Base-by-base conservation (phyloP, 2,888 invertebrate genomes). In the Papilio elwesi region DNA sequence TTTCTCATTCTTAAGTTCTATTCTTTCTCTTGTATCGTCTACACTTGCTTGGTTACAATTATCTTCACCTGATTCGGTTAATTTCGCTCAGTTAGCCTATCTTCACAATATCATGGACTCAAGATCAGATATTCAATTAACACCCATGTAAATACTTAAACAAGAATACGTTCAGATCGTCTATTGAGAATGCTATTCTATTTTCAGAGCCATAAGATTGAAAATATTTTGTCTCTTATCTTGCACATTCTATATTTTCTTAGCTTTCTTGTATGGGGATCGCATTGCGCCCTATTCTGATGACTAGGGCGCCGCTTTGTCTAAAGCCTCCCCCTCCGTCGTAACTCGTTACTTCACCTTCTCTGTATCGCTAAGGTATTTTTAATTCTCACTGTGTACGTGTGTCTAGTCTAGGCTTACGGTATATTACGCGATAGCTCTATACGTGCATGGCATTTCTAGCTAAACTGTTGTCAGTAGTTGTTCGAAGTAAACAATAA, bases 381-480 rank as follows among this genome's bases (percentile, higher is more conserved):
- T 83, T 85, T 81, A 85, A 83, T 78, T 79, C 82, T 89, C 90
- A 87, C 89, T 85, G 84, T 89, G 87, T 90, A 91, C 85, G 91
- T 90, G 93, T 92, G 92, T 85, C 86, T 92, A 91, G 89, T 80
- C 82, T 92, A 92, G 91, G 87, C 85, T 83, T 82, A 85, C 83
- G 83, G 85, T 89, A 81, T 87, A 85, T 84, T 83, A 85, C 82
- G 81, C 81, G 82, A 77, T 92, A 92, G 88, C 84, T 85, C 81
- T 88, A 89, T 87, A 89, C 85, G 88, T 90, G 92, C 92, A 91
- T 92, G 92, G 90, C 91, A 88, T 86, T 86, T 88, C 83, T 92
- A 92, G 92, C 87, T 88, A 87, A 89, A 88, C 85, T 89, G 91
- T 92, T 92, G 91, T 91, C 90, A 85, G 92, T 92, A 91, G 92